These are phyloP conservation scores for Pedetes capensis DNA, from an alignment of 2,113 vertebrate species.

Conservation along the genomic window DNA sequence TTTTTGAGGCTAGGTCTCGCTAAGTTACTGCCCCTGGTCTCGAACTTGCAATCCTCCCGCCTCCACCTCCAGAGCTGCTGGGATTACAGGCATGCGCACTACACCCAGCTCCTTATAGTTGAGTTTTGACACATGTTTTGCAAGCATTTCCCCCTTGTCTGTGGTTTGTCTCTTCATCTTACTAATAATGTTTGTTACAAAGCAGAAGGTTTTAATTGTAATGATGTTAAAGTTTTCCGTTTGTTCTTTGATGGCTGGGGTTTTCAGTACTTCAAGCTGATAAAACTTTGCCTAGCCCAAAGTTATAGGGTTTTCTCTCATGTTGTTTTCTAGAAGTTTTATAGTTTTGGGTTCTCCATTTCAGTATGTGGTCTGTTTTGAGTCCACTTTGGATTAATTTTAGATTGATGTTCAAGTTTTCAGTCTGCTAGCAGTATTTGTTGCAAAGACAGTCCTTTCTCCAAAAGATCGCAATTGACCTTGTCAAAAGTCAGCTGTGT, in stretches of 20 bases:
- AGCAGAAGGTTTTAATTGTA: constrained; percentile 7
- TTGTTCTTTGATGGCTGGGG: background rate
- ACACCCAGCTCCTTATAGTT: background rate
- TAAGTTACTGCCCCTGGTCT: too few species aligned
- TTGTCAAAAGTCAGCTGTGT: background rate
- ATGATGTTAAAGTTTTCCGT: background rate
- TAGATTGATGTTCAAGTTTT: background rate
- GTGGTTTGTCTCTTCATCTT: background rate
- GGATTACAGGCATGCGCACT: too few species aligned
- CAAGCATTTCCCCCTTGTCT: background rate
- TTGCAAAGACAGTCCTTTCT: constrained; percentile 2
- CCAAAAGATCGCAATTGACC: background rate
- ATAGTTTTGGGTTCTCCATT: background rate
- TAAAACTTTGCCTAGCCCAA: background rate
- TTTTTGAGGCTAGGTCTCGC: too few species aligned
- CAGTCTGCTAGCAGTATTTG: background rate
- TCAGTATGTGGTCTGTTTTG: background rate
- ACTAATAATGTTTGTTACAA: background rate
- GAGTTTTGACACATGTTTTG: background rate
- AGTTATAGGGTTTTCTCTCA: background rate
- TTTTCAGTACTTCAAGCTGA: background rate
- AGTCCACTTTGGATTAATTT: background rate
- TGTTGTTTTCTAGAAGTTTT: background rate
- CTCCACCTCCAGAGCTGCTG: too few species aligned
- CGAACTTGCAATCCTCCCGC: too few species aligned